Evolutionary conservation across 2,888 invertebrate genomes (phyloP).

Genomic region (Ceriagrion tenellum): DNA sequence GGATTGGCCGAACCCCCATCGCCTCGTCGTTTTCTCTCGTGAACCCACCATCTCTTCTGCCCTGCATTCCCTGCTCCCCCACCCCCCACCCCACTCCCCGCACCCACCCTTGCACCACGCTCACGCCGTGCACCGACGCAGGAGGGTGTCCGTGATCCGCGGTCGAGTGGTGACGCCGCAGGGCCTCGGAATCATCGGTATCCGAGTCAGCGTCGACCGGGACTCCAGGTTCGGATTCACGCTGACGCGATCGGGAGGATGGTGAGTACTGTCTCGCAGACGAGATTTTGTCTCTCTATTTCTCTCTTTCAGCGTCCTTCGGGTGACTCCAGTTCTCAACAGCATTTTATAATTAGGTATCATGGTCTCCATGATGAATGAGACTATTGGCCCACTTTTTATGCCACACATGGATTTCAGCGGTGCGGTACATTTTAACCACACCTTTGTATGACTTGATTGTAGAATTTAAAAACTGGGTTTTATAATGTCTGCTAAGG

Average conservation of each 20-base stretch:
- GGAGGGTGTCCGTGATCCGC: constrained; percentile 99
- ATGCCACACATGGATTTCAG: too few relatives aligned
- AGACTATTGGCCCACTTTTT: too few relatives aligned
- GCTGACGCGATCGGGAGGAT: constrained; percentile 94
- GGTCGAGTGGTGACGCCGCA: constrained; percentile 97
- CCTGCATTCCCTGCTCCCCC: constrained; percentile 70
- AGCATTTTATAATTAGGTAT: too few relatives aligned
- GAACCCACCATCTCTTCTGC: neutral
- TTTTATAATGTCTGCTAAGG: too few relatives aligned
- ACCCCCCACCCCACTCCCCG: constrained; percentile 43
- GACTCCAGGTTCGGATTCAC: constrained; percentile 98
- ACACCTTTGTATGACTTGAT: too few relatives aligned
- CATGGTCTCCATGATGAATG: too few relatives aligned
- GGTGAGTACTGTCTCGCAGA: constrained; percentile 91
- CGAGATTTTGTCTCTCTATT: too few relatives aligned
- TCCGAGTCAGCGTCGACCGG: constrained; percentile 96
- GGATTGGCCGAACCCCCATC: neutral
- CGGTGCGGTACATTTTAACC: too few relatives aligned
- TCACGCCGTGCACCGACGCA: constrained; percentile 81
- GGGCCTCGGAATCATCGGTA: constrained; percentile 97
- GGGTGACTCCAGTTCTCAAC: too few relatives aligned
- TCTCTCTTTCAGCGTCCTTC: too few relatives aligned
- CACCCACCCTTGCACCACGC: constrained; percentile 70
- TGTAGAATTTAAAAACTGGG: too few relatives aligned
- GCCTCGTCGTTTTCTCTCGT: constrained; percentile 49